These are phyloP conservation scores for Lonchura striata DNA, from an alignment of 2,113 vertebrate genomes.

Conservation along the genomic window DNA sequence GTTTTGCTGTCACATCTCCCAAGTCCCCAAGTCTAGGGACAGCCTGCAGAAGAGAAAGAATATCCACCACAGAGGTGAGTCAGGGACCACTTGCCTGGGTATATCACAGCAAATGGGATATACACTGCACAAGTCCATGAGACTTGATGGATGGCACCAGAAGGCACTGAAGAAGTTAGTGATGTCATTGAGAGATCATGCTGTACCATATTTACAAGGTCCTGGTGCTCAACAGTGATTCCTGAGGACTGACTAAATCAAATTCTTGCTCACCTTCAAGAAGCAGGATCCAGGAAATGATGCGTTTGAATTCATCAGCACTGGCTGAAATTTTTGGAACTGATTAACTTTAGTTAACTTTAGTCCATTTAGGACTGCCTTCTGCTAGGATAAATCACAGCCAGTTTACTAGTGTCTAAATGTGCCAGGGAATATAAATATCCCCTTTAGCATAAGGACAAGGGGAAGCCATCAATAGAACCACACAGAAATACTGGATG, in stretches of 20 bases:
- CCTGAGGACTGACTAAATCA: not conserved
- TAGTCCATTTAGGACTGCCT: not conserved
- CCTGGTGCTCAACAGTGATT: not conserved
- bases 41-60: not conserved
- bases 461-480: not conserved
- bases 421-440: not conserved
- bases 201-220: not conserved
- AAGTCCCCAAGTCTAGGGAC: accelerated
- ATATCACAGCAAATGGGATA: not conserved
- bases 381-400: not conserved
- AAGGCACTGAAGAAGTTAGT: not conserved
- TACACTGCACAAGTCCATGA: not conserved
- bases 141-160: not conserved
- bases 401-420: not conserved
- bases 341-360: not conserved
- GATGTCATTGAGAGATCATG: not conserved
- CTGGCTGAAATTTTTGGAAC: not conserved
- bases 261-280: not conserved
- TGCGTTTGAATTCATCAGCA: not conserved
- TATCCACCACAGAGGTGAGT: not conserved
- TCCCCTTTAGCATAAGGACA: not conserved
- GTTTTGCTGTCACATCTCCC: not conserved
- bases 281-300: not conserved
- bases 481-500: not conserved
- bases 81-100: not conserved